Conservation (phyloP, 2,797 vertebrate species). For the Anguilla megastoma region DNA sequence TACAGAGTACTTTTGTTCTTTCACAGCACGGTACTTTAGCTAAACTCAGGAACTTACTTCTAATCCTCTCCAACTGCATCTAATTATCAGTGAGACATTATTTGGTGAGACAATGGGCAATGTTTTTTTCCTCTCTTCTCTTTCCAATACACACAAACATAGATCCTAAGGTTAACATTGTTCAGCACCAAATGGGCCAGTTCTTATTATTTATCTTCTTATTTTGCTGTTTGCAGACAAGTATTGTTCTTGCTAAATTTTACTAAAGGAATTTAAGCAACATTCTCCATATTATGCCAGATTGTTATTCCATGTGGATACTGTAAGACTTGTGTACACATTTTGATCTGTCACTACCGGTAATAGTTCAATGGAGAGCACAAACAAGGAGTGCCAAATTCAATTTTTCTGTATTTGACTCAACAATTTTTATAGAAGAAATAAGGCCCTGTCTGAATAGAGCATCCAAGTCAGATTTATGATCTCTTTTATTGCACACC, state of each 20-base stretch:
- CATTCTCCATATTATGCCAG: neutral
- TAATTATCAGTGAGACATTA: too few relatives aligned
- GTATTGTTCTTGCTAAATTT: neutral
- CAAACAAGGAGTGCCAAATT: neutral
- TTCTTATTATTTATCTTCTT: too few relatives aligned
- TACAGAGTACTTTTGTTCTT: too few relatives aligned
- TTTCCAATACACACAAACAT: too few relatives aligned
- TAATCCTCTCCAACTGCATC: too few relatives aligned
- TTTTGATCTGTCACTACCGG: neutral
- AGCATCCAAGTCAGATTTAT: slow-evolving; percentile 7
- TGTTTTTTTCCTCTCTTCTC: too few relatives aligned
- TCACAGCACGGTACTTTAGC: too few relatives aligned
- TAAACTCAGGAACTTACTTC: too few relatives aligned
- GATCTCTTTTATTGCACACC: neutral
- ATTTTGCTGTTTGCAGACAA: neutral
- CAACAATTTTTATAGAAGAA: neutral
- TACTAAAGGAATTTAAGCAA: neutral
- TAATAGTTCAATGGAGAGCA: neutral
- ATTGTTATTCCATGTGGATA: neutral
- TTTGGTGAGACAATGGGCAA: too few relatives aligned
- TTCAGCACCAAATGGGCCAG: too few relatives aligned
- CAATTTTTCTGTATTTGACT: neutral
- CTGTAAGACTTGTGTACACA: neutral
- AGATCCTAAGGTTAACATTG: too few relatives aligned
- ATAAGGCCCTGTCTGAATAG: neutral